Conservation (phyloP, 2,797 vertebrate species). For the Vireo griseus region DNA sequence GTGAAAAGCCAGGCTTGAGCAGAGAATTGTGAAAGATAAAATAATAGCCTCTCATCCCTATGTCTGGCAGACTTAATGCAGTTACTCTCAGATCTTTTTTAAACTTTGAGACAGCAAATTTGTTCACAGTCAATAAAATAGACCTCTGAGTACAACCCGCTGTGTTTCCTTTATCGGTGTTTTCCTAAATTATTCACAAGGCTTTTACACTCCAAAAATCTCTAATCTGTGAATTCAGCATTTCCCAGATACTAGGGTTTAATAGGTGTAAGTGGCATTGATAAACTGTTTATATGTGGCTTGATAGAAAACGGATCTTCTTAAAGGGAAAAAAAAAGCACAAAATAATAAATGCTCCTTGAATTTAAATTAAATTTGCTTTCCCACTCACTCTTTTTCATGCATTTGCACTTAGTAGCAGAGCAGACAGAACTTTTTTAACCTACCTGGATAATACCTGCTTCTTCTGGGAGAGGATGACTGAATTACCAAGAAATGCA, state of each 20-base stretch:
- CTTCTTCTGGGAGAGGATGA: not conserved
- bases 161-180: conserved; percentile 36
- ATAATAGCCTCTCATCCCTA: not conserved
- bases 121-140: conserved; percentile 39
- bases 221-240: conserved; percentile 15
- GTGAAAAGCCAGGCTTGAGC: not conserved
- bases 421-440: not conserved
- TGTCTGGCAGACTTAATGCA: not conserved
- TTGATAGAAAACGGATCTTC: not conserved
- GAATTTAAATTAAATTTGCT: not conserved
- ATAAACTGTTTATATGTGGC: conserved; percentile 3
- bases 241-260: conserved; percentile 35
- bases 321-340: not conserved
- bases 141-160: not conserved
- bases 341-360: not conserved
- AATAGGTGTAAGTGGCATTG: not conserved
- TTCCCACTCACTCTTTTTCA: not conserved
- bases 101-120: conserved; percentile 29
- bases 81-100: conserved; percentile 7
- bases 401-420: not conserved
- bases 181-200: conserved; percentile 61
- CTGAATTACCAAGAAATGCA: not conserved
- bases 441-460: not conserved
- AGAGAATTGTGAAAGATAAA: not conserved
- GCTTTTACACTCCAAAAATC: conserved; percentile 16